Base-by-base conservation (phyloP, 2,797 vertebrate species). In the Helostoma temminkii region DNA sequence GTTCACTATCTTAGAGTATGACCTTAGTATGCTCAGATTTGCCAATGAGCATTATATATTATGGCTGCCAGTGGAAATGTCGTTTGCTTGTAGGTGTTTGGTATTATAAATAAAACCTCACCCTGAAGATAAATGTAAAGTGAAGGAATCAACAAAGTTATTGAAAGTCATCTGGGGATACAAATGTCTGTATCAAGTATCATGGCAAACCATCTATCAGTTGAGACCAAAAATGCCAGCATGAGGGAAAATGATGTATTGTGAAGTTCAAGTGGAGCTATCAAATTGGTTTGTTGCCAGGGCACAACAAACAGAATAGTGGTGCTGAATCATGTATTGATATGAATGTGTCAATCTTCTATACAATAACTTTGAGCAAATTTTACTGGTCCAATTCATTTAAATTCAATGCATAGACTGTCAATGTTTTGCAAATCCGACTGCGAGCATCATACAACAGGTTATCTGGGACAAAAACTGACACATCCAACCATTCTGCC, bases 401-500 rank as follows among this genome's bases (percentile, higher is more conserved):
- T 26, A 49, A 61, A 9, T 11, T 24, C 18, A 61, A 18, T 22
- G 2, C 10, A 42, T 11, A 8, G 19, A 9, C 55, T 66, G 56
- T 39, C 28, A 49, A 14, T 0, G 19, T 28, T 54, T 49, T 53
- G 36, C 12, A 45, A 30, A 49, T 26, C 53, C 46, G 56, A 67
- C 28, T 45, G 42, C 32, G 8, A 16, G 22, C 37, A 48, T 32
- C 15, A 19, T 42, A 55, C 34, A 69, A 24, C 41, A 71, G 64
- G 48, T 77, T 41, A 53, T 25, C 47, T 53, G 36, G 73, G 36
- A 65, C 50, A 30, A 21, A 54, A 55, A 34, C 25, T 73, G 34
- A 50, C 71, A 49, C 45, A 37, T 67, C 26, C 41, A 47, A 42
- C 48, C 42, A 63, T 55, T 49, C 67, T 80, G 71, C 55, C 64